Evolutionary conservation across 2,113 vertebrate genomes (phyloP), one percentile per base, ranked within the genome.

Genomic region (Oophaga pumilio): DNA sequence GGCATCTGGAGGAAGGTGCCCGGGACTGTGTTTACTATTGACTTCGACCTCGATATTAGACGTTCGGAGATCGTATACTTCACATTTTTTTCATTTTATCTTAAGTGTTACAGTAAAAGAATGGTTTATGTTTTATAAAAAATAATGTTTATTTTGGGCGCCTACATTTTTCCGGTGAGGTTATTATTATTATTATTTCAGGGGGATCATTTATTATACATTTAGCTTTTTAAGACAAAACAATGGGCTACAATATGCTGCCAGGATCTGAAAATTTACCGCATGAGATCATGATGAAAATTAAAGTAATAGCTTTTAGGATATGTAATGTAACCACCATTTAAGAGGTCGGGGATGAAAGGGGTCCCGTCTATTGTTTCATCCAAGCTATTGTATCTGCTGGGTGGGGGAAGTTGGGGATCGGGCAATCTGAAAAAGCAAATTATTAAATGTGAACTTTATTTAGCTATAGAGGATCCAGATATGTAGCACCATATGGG

Each of bases 1-100:
- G 79, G 80, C 80, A 82, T 82, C 81, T 83, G 81, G 62, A 53
- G 62, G 22, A 52, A 53, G 81, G 62, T 82, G 81, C 62, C 7
- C 2, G 13, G 62, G 12, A 53, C 7, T 14, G 10, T 33, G 56
- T 43, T 81, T 62, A 64, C 12, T 82, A 2, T 0, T 8, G 43
- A 22, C 60, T 68, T 66, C 43, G 14, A 62, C 22, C 80, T 52
- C 50, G 0, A 26, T 83, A 49, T 26, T 68, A 20, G 14, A 69
- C 11, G n/a, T 69, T 66, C n/a, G 80, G 80, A 82, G 66, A 17
- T 66, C 59, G 4, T 66, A 50, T 49, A 0, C 14, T 49, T 68
- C 81, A 69, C 62, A 69, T 83, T 74, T 68, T 62, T 66, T 82
- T 82, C 20, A 1, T 50, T 82, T 69, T 69, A 53, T 24, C 1